These are phyloP conservation scores for Erythrocebus patas DNA, from an alignment of 2,113 vertebrate species.

Conservation along the genomic window DNA sequence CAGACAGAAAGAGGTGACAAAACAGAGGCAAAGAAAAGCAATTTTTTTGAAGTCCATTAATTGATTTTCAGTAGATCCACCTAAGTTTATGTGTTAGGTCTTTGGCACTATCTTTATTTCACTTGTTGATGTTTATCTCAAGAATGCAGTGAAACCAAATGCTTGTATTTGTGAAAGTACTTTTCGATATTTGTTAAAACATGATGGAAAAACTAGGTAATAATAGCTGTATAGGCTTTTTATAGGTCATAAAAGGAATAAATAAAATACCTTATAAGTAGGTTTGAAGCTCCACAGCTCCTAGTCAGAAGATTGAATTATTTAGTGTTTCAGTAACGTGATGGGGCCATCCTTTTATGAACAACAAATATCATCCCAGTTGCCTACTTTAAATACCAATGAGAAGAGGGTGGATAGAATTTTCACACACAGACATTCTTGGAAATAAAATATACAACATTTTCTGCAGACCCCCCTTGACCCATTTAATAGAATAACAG, in stretches of 20 bases:
- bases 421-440: slow-evolving; percentile 18
- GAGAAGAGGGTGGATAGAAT: slow-evolving; percentile 15
- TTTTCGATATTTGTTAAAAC: slow-evolving; percentile 28
- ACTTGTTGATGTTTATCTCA: neutral
- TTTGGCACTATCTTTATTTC: neutral
- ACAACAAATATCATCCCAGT: neutral
- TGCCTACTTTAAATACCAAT: neutral
- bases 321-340: neutral
- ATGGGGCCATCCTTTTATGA: neutral
- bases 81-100: neutral
- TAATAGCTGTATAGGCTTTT: neutral
- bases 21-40: neutral
- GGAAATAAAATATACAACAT: neutral
- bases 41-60: neutral
- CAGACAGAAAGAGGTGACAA: neutral
- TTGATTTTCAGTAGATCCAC: neutral
- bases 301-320: slow-evolving; percentile 24
- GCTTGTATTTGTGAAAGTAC: neutral
- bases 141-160: neutral
- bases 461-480: neutral
- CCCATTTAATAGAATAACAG: neutral
- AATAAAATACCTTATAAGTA: slow-evolving; percentile 8
- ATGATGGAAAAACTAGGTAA: neutral
- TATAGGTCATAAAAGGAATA: slow-evolving; percentile 16
- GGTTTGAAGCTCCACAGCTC: neutral